A percentile compares a stretch with the other conserved stretches of the same genome.
phyloP scores from a whole-genome alignment of 2,797 vertebrate species.

The Nannoperca obscura region DNA sequence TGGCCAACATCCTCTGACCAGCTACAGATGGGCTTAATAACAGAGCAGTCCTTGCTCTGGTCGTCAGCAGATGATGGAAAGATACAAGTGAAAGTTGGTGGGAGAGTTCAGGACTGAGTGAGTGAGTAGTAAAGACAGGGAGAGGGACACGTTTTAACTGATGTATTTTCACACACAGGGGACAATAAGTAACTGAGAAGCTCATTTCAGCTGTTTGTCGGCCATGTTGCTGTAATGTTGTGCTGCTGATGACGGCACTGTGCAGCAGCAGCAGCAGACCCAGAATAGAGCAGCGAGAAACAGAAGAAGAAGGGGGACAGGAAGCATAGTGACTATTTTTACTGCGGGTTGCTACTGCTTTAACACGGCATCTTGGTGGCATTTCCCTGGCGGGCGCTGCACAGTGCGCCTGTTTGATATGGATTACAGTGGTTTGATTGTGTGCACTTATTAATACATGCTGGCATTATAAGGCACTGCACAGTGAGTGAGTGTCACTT shows the following conservation, averaged over 20 bases:
- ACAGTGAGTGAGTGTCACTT: neutral
- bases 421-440: constrained; percentile 70
- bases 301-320: constrained; percentile 62
- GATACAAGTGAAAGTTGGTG: constrained; percentile 23
- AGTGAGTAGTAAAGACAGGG: constrained; percentile 7
- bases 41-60: constrained; percentile 66
- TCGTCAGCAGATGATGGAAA: constrained; percentile 44
- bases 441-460: constrained; percentile 28
- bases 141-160: neutral
- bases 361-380: constrained; percentile 50
- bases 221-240: constrained; percentile 28
- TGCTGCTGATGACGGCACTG: constrained; percentile 42
- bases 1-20: constrained; percentile 39
- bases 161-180: neutral
- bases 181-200: constrained; percentile 5
- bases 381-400: constrained; percentile 43
- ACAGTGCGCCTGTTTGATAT: constrained; percentile 53
- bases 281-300: constrained; percentile 59
- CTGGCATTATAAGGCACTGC: neutral
- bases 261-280: constrained; percentile 25
- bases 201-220: constrained; percentile 45
- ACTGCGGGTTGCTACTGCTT: constrained; percentile 57
- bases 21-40: constrained; percentile 74
- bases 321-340: constrained; percentile 81
- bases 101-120: neutral